A percentile compares a stretch with the other conserved stretches of the same genome.
Evolutionary conservation across 2,888 invertebrate species (phyloP).

Genomic region (Phoronis australis): DNA sequence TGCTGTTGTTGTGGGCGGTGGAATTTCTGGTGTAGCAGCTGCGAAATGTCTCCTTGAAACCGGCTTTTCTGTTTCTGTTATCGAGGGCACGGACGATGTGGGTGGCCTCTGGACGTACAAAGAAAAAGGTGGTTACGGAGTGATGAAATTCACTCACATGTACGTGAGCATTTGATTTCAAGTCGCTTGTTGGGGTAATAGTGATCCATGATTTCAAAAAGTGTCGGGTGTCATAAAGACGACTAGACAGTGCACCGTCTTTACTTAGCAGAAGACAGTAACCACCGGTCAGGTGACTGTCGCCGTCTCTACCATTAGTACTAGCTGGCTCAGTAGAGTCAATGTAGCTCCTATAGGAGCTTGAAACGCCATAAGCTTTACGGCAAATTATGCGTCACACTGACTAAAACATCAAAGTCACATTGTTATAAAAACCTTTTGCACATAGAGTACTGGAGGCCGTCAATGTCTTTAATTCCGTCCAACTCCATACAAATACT

Average conservation of each 20-base stretch:
- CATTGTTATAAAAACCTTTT: no score
- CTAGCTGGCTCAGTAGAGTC: no score
- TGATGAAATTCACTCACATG: conserved; percentile 49
- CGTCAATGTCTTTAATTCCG: no score
- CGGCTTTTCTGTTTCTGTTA: conserved; percentile 31
- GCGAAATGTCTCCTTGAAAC: conserved; percentile 37
- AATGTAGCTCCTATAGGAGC: no score
- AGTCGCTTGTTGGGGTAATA: background rate
- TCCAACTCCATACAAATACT: no score
- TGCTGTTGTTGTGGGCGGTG: conserved; percentile 37
- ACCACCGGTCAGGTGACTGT: background rate
- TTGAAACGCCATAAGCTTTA: no score
- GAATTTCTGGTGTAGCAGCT: conserved; percentile 39
- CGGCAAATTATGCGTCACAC: no score
- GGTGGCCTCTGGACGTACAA: conserved; percentile 46
- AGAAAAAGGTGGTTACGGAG: conserved; percentile 43
- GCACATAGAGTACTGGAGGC: no score
- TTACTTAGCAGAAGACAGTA: background rate
- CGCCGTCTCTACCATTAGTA: no score
- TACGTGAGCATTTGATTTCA: conserved; percentile 19
- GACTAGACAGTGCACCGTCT: background rate
- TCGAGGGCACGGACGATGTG: conserved; percentile 40
- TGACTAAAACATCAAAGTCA: no score
- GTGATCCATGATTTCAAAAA: no score
- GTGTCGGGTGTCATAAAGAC: background rate